A percentile compares a stretch with the other conserved stretches of the same genome.
Evolutionary conservation across 2,888 invertebrate species (phyloP).

Genomic region (Hylaea fasciaria): DNA sequence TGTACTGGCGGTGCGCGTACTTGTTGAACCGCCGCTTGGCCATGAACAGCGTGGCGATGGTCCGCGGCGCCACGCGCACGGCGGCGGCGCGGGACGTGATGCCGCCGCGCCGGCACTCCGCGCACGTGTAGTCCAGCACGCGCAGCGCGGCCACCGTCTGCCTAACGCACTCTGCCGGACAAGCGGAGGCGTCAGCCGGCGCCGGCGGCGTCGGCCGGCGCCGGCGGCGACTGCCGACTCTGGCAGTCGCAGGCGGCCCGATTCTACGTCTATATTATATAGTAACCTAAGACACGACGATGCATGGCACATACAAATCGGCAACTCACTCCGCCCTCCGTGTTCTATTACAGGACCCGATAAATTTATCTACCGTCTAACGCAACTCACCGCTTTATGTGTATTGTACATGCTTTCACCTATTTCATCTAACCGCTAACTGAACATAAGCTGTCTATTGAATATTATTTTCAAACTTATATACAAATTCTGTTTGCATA

Average conservation of each 20-base stretch:
- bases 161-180: conserved; percentile 78
- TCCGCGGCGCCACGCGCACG: conserved; percentile 78
- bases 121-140: conserved; percentile 83
- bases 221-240: conserved; percentile 47
- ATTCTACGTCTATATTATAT: conserved; percentile 36
- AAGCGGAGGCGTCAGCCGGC: background rate
- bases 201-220: conserved; percentile 20
- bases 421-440: conserved; percentile 64
- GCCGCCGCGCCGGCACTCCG: conserved; percentile 79
- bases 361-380: conserved; percentile 64
- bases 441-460: conserved; percentile 63
- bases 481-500: conserved; percentile 9
- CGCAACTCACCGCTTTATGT: conserved; percentile 56
- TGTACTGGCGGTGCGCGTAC: conserved; percentile 81
- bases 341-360: conserved; percentile 46
- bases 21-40: conserved; percentile 83
- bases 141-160: conserved; percentile 67
- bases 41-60: conserved; percentile 83
- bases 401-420: conserved; percentile 71
- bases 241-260: conserved; percentile 43
- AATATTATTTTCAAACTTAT: conserved; percentile 23
- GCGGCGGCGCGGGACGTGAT: conserved; percentile 81
- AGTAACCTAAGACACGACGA: conserved; percentile 51
- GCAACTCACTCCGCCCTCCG: conserved; percentile 53
- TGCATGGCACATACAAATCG: conserved; percentile 68